Base-by-base conservation (phyloP, 2,113 vertebrate genomes). In the Nanger granti region DNA sequence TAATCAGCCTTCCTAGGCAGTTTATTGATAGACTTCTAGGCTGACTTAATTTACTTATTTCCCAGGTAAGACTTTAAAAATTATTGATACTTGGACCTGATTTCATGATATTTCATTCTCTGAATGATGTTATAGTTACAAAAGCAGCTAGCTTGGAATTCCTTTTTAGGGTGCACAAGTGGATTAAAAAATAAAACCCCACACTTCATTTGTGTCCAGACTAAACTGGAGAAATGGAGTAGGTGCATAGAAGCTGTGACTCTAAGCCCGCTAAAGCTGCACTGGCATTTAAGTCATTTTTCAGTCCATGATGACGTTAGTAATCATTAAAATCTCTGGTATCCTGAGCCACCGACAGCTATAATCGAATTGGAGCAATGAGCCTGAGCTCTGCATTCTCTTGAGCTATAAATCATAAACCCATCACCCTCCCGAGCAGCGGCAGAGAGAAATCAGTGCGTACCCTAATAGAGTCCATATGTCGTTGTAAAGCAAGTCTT, bases 401-500 rank as follows among this genome's bases (percentile, higher is more conserved):
- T 34, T 37, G 87, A 66, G 79, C 79, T 96, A 57, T 87, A 93
- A 94, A 95, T 98, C 88, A 91, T 76, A 66, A 82, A 79, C 76
- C 80, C 80, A 15, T 82, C 87, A 59, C 82, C 87, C 31, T 62
- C 85, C 54, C 12, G 54, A 91, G 82, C 47, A 93, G 92, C 44
- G 37, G 85, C 66, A 79, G 87, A 89, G 54, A 91, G 95, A 62
- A 91, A 89, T 60, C 92, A 83, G 83, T 60, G 95, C 37, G 12
- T 8, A 8, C 54, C 28, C 37, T 93, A 93, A 96, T 89, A 54
- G 66, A 24, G 83, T 95, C 97, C 97, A 97, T 90, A 73, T 95
- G 96, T 80, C 49, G 34, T 86, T 94, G 80, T 44, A 94, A 94
- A 93, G 66, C 31, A 87, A 89, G 54, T n/a, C 95, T 97, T 92